Evolutionary conservation across 2,113 vertebrate species (phyloP), one percentile per base, ranked within the genome.

Genomic region (Ophiodon elongatus): DNA sequence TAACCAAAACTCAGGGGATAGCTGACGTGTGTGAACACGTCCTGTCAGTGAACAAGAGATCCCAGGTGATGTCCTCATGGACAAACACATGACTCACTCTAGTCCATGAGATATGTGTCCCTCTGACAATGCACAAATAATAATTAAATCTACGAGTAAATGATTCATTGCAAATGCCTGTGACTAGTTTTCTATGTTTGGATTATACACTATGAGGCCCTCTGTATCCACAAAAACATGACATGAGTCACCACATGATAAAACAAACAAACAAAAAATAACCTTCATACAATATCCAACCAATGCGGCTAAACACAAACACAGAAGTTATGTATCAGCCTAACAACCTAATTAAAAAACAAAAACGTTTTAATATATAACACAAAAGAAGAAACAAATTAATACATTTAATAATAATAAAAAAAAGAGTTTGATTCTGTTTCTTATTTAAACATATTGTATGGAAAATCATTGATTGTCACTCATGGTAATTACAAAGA

Each of bases 61-160:
- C 66, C 71, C 79, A 76, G 76, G 82, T 83, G 91, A 92, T 89
- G 88, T 92, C 90, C 88, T 88, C 21, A 59, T 65, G 80, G 84
- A 91, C 87, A 90, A 92, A 94, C 84, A 93, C 84, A 84, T 93
- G 89, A 92, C 79, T 87, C 87, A 86, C 65, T 35, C 37, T 33
- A 33, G 57, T 62, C 68, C 57, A 84, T 70, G 82, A 84, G 69
- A 80, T 43, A 11, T 45, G 25, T 50, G 69, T 62, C 76, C 73
- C 25, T 67, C 71, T 82, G 52, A 78, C 50, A 54, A 62, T n/a
- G 33, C n/a, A 27, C 59, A 78, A 76, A 79, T 45, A 80, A 69
- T 67, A 57, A 84, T 84, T 65, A 73, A 21, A 33, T 31, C 4
- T 56, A 54, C 1, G 59, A 37, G 29, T 6, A n/a, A 63, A 50